These are phyloP conservation scores for Metridium senile DNA, from an alignment of 92 coral and sea anemone genomes.

Conservation along the genomic window DNA sequence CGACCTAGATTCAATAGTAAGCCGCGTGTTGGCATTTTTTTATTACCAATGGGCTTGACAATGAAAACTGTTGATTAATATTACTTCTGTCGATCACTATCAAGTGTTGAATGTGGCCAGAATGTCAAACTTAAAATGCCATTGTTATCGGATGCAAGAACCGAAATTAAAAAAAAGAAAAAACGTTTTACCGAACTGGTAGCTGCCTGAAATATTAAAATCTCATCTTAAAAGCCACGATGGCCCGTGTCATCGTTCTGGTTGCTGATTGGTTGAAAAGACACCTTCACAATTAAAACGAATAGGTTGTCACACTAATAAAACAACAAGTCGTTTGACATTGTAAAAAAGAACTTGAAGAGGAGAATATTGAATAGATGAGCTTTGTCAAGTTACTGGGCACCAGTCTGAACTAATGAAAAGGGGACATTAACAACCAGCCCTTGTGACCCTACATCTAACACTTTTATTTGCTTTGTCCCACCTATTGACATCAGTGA, in stretches of 20 bases:
- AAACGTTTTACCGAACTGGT: slow-evolving; percentile 23
- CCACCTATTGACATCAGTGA: not conserved
- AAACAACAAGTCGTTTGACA: slow-evolving; percentile 13
- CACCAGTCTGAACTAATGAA: slow-evolving; percentile 1
- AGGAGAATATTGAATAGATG: not conserved
- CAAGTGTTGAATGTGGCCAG: slow-evolving; percentile 14
- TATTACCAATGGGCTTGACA: not conserved
- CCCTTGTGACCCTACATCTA: not conserved
- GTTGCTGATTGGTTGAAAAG: slow-evolving; percentile 8
- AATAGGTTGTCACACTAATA: not conserved
- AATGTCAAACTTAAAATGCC: slow-evolving; percentile 15
- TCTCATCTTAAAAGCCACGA: slow-evolving; percentile 37
- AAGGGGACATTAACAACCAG: slow-evolving; percentile 29
- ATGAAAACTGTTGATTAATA: not conserved
- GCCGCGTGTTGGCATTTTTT: not conserved
- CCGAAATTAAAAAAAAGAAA: slow-evolving; percentile 22
- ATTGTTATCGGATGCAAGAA: slow-evolving; percentile 18
- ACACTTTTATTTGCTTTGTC: slow-evolving; percentile 3
- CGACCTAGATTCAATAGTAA: not conserved
- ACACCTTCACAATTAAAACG: slow-evolving; percentile 10
- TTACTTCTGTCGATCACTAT: slow-evolving; percentile 12
- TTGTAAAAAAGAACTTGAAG: not conserved
- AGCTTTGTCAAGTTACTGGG: not conserved
- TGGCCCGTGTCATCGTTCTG: slow-evolving; percentile 7
- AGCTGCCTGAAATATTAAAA: slow-evolving; percentile 39